Conservation (phyloP, 2,797 vertebrate genomes). For the Rhincodon typus region DNA sequence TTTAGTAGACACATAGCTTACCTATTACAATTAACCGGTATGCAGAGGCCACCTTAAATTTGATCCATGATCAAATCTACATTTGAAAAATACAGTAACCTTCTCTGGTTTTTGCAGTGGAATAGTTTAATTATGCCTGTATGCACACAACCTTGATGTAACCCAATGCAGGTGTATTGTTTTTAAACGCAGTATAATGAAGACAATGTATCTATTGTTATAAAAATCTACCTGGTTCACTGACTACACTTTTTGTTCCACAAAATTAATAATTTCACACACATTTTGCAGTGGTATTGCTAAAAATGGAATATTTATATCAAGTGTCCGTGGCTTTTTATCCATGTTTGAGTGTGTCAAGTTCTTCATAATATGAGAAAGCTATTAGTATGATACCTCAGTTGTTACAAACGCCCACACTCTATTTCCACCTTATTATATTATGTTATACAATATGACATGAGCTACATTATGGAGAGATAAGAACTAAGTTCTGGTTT, state of each 20-base stretch:
- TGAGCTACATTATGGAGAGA: neutral
- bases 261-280: neutral
- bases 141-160: neutral
- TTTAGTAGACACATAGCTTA: neutral
- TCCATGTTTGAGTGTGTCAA: neutral
- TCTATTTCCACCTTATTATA: neutral
- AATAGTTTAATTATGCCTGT: neutral
- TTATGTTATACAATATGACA: neutral
- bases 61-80: neutral
- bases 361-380: neutral
- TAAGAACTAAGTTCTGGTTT: neutral
- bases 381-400: neutral
- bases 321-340: neutral
- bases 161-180: neutral
- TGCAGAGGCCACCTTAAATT: neutral
- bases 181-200: neutral
- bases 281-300: neutral
- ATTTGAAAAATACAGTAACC: neutral
- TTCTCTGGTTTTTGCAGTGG: neutral
- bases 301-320: neutral
- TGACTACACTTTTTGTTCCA: neutral
- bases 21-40: neutral
- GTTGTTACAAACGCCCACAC: neutral
- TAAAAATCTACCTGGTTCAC: too few species aligned
- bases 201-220: neutral